Evolutionary conservation across 2,797 vertebrate species (phyloP).

Genomic region (Podargus strigoides): DNA sequence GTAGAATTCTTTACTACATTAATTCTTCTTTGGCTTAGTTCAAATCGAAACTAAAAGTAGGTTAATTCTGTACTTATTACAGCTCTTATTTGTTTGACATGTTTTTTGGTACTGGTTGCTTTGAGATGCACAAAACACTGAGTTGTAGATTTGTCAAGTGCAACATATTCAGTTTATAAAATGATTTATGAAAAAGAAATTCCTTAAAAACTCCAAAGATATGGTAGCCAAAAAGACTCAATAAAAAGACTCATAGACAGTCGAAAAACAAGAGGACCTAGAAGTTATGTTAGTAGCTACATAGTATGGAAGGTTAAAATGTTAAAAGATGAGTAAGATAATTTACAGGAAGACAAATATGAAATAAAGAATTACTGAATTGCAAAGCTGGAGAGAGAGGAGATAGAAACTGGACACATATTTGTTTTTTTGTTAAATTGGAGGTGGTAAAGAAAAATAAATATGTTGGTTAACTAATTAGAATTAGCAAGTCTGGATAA

Average conservation of each 20-base stretch:
- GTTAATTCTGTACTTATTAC: not conserved
- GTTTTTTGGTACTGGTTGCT: not conserved
- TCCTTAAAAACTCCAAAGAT: not conserved
- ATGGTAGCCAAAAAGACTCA: not conserved
- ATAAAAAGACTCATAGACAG: not conserved
- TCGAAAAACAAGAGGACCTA: not conserved
- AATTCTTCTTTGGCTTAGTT: not conserved
- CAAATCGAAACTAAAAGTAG: not conserved
- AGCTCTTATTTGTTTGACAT: not conserved
- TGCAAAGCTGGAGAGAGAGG: not conserved
- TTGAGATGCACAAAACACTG: not conserved
- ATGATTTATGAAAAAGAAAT: not conserved
- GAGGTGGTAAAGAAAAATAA: not conserved
- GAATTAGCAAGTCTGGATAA: not conserved
- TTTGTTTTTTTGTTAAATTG: not conserved
- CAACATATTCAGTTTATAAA: not conserved
- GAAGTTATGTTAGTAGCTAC: not conserved
- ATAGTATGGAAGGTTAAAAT: not conserved
- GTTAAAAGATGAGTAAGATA: not conserved
- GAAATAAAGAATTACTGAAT: not conserved
- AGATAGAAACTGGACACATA: not conserved
- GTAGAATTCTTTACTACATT: not conserved
- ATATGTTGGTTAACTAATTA: not conserved
- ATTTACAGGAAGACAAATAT: not conserved
- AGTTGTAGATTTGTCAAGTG: not conserved